Conservation (phyloP, 2,888 invertebrate species). For the Acrobasis consociella region DNA sequence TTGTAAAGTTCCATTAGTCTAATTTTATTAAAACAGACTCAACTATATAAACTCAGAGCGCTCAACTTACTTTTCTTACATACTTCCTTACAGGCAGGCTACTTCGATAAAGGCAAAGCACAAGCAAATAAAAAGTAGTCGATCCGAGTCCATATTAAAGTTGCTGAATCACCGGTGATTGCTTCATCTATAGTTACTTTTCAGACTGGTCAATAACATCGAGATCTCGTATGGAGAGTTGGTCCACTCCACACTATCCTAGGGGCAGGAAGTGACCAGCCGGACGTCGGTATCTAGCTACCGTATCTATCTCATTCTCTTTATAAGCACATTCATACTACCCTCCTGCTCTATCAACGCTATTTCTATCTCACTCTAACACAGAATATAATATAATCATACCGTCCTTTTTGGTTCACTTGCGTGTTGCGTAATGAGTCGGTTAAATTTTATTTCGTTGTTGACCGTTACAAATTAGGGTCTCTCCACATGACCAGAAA, state of each 20-base stretch:
- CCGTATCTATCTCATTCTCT: conserved; percentile 72
- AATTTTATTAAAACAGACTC: too few relatives aligned
- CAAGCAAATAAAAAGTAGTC: neutral
- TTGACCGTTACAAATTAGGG: conserved; percentile 63
- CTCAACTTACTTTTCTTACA: too few relatives aligned
- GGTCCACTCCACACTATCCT: conserved; percentile 32
- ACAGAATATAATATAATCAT: conserved; percentile 40
- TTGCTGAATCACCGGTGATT: neutral
- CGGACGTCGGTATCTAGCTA: conserved; percentile 78
- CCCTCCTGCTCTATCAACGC: conserved; percentile 54
- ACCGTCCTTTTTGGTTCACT: conserved; percentile 56
- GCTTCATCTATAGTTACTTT: neutral
- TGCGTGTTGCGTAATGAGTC: conserved; percentile 70
- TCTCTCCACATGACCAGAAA: too few relatives aligned
- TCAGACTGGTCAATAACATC: conserved; percentile 2
- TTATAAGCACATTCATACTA: conserved; percentile 58
- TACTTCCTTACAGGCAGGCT: too few relatives aligned
- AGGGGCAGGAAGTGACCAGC: conserved; percentile 68
- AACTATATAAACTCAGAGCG: too few relatives aligned
- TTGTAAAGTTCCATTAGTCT: too few relatives aligned
- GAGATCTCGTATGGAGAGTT: neutral
- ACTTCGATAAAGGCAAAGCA: too few relatives aligned
- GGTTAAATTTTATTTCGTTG: conserved; percentile 73
- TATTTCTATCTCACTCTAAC: conserved; percentile 51
- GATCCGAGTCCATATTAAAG: neutral